A percentile compares a stretch with the other conserved stretches of the same genome.
Conservation (phyloP, 2,888 invertebrate species). For the Gryllus longicercus region DNA sequence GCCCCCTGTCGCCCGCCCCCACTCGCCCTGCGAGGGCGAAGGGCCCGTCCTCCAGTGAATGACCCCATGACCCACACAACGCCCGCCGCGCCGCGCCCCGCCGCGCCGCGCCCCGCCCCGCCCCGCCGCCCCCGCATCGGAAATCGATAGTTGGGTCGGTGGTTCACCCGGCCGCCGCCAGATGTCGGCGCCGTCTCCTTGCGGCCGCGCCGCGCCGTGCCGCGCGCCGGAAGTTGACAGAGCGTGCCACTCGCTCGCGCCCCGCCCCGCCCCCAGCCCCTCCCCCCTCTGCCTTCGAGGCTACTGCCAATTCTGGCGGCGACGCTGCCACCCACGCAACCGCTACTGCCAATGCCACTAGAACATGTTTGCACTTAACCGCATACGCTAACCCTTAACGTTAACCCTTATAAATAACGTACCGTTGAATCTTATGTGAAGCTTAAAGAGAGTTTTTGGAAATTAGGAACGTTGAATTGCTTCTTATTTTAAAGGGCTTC, state of each 20-base stretch:
- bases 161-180: not conserved
- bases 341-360: too few relatives aligned
- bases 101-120: not conserved
- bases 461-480: too few relatives aligned
- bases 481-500: too few relatives aligned
- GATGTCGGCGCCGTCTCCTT: slow-evolving; percentile 18
- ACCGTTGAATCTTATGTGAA: too few relatives aligned
- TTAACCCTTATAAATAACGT: too few relatives aligned
- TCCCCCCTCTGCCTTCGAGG: not conserved
- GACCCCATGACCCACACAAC: slow-evolving; percentile 24
- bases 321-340: too few relatives aligned
- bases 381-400: too few relatives aligned
- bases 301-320: not conserved
- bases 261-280: not conserved
- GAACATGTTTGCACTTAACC: too few relatives aligned
- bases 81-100: too few relatives aligned
- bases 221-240: not conserved
- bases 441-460: too few relatives aligned
- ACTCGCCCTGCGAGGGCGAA: not conserved
- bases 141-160: slow-evolving; percentile 3
- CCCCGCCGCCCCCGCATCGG: not conserved
- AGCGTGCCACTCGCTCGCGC: not conserved
- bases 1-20: not conserved
- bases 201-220: not conserved
- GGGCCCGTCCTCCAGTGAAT: not conserved